Evolutionary conservation across 2,888 invertebrate species (phyloP), one percentile per base, ranked within the genome.

Genomic region (Eupithecia tripunctaria): DNA sequence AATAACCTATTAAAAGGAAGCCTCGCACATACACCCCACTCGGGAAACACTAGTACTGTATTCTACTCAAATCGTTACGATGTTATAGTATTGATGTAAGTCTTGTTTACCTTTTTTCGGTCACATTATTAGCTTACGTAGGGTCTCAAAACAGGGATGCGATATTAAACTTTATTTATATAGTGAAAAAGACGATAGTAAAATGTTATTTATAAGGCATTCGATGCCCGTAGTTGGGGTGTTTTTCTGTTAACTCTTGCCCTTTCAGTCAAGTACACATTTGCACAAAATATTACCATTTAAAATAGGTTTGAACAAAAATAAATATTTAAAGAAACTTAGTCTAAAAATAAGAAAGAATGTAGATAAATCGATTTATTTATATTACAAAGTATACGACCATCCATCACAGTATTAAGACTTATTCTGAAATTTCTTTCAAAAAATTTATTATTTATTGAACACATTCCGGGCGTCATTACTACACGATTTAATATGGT

Each of bases 401-500:
- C 38, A 10, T 56, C 56, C 25, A 47, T 2, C 41, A 56, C 71
- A 74, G 74, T 71, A 71, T 81, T 75, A 79, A 69, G 21, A 14
- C 41, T 56, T 62, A 66, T 51, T 64, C 64, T 38, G 38, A 3
- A 21, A 12, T 63, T 36, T 32, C 32, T 14, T 47, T 43, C 62
- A 65, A 32, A 64, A 38, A 51, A 51, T 21, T n/a, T 63, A 25
- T 68, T 63, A 36, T 63, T 36, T 63, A 63, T 38, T 70, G 14
- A 27, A 51, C 27, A 72, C 71, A 75, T 75, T 75, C 75, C 75
- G 64, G 64, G 67, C 59, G 69, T 78, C 72, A 75, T 72, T 36
- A 75, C 76, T 78, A 68, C 64, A 56, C 60, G 36, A 60, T 70
- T 83, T 74, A 79, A 38, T 79, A 83, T 87, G 82, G 85, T 80